Evolutionary conservation across 2,888 invertebrate species (phyloP).

Genomic region (Leuctra nigra): DNA sequence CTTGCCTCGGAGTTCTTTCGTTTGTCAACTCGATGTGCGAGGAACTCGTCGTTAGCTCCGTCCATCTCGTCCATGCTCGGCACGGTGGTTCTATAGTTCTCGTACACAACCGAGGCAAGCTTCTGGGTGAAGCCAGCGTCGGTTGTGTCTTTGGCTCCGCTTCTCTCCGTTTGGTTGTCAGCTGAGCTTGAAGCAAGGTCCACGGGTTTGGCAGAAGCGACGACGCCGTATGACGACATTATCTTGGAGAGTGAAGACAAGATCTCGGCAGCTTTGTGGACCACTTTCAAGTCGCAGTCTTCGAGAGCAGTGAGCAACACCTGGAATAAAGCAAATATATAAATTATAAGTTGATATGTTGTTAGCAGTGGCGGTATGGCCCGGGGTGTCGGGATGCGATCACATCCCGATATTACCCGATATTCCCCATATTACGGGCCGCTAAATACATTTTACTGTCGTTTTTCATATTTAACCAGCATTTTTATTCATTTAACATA

Average conservation of each 20-base stretch:
- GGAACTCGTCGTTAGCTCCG: not conserved
- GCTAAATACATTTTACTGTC: too few relatives aligned
- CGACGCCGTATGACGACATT: conserved; percentile 18
- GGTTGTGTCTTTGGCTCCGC: not conserved
- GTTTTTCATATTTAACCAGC: too few relatives aligned
- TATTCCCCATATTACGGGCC: too few relatives aligned
- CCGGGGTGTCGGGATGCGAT: too few relatives aligned
- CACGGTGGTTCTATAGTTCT: not conserved
- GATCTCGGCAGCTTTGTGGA: conserved; percentile 52
- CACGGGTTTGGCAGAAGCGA: not conserved
- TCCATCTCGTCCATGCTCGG: not conserved
- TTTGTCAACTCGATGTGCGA: not conserved
- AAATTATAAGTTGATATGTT: too few relatives aligned
- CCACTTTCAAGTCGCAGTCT: conserved; percentile 65
- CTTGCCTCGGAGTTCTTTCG: not conserved
- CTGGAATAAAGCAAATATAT: too few relatives aligned
- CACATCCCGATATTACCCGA: too few relatives aligned
- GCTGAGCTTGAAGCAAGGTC: too few relatives aligned
- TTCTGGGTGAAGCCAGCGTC: too few relatives aligned
- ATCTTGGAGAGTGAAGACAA: conserved; percentile 35
- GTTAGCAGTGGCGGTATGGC: too few relatives aligned
- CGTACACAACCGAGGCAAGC: not conserved
- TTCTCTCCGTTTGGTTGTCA: too few relatives aligned
- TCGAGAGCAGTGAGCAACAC: conserved; percentile 58
- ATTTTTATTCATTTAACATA: too few relatives aligned